These are phyloP conservation scores for Portunus trituberculatus DNA, from an alignment of 1,140 invertebrate species.

Conservation along the genomic window DNA sequence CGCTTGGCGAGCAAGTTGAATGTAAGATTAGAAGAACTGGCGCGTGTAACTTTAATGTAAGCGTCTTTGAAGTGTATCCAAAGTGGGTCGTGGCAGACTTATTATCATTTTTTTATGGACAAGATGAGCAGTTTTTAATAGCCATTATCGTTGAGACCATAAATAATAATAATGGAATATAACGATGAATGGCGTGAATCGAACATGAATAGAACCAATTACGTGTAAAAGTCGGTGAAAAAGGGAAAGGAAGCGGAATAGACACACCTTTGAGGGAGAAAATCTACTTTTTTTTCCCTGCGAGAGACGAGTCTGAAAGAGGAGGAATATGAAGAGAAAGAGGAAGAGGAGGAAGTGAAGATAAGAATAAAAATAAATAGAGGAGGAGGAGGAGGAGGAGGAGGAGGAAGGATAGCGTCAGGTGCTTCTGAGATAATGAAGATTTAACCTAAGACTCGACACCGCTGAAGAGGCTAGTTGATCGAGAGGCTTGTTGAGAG, in stretches of 20 bases:
- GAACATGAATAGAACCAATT: neutral
- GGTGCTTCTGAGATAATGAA: neutral
- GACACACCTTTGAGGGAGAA: too few species aligned
- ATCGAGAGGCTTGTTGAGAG: neutral
- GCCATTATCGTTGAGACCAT: too few species aligned
- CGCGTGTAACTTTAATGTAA: too few species aligned
- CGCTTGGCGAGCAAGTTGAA: too few species aligned
- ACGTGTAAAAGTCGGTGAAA: neutral
- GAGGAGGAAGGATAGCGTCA: neutral
- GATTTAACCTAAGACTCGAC: neutral
- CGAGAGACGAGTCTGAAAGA: neutral
- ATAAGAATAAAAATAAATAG: too few species aligned
- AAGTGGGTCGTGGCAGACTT: too few species aligned
- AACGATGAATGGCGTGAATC: neutral
- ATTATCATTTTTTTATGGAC: too few species aligned
- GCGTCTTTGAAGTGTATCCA: too few species aligned
- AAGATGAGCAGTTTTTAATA: too few species aligned
- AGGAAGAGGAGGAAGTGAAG: neutral
- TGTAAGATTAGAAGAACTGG: too few species aligned
- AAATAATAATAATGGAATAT: neutral
- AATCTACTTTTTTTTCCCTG: neutral
- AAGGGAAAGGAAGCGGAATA: neutral
- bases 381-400: neutral
- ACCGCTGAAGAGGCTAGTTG: neutral
- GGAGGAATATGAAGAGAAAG: neutral